Percentiles rank a stretch among this genome's conserved stretches.
phyloP scores from a whole-genome alignment of 1,140 invertebrate species.

The Agrypnia vestita region DNA sequence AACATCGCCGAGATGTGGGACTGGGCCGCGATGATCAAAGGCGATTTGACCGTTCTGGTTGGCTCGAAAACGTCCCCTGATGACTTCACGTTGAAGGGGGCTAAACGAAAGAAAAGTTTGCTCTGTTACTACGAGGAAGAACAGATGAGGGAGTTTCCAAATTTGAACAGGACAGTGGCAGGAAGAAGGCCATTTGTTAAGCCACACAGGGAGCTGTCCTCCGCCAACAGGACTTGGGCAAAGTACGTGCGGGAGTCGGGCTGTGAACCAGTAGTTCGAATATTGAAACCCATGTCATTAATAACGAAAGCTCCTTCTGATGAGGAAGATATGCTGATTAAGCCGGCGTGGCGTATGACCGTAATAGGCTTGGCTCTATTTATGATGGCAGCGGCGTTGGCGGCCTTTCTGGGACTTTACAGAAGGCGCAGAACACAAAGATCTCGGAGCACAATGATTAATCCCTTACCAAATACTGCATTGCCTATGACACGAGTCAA shows the following conservation, averaged over 20 bases:
- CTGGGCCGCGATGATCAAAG: slow-evolving; percentile 79
- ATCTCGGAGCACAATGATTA: not conserved
- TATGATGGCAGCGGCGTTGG: slow-evolving; percentile 28
- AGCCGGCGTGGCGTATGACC: slow-evolving; percentile 48
- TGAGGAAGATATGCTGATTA: not conserved
- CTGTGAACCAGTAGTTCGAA: slow-evolving; percentile 74
- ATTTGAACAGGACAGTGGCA: slow-evolving; percentile 71
- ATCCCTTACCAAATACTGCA: too few species aligned
- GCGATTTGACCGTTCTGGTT: slow-evolving; percentile 77
- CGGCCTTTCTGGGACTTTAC: slow-evolving; percentile 27
- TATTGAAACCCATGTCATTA: slow-evolving; percentile 67
- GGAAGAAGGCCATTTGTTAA: slow-evolving; percentile 75
- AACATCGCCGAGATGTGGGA: slow-evolving; percentile 82
- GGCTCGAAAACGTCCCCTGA: slow-evolving; percentile 77
- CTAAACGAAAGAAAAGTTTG: slow-evolving; percentile 78
- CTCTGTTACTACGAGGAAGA: slow-evolving; percentile 79
- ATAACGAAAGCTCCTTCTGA: slow-evolving; percentile 50
- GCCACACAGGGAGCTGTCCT: slow-evolving; percentile 73
- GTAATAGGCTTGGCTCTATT: slow-evolving; percentile 48
- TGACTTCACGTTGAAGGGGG: slow-evolving; percentile 73
- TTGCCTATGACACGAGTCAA: too few species aligned
- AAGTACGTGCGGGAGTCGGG: slow-evolving; percentile 81
- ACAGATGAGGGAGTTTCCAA: slow-evolving; percentile 71
- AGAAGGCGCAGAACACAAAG: slow-evolving; percentile 38
- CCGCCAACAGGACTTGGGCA: slow-evolving; percentile 79